phyloP scores from a whole-genome alignment of 1,140 invertebrate species.

The Drosophila prosaltans region DNA sequence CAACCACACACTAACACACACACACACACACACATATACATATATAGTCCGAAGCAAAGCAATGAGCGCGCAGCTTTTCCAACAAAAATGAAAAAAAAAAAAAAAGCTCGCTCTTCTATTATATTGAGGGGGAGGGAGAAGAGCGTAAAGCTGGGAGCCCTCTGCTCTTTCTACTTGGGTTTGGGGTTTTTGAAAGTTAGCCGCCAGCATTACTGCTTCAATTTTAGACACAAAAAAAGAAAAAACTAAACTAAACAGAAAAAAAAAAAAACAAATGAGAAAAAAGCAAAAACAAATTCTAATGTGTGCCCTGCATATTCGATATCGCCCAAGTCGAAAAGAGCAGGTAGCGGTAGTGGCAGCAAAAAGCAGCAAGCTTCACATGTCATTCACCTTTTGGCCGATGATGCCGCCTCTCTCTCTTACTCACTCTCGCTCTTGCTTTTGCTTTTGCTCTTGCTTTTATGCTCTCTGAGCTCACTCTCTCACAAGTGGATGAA shows the following conservation, averaged over 20 bases:
- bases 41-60: conserved; percentile 13
- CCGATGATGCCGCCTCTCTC: conserved; percentile 27
- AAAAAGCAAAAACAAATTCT: conserved; percentile 28
- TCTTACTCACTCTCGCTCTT: conserved; percentile 23
- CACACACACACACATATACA: not conserved
- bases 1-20: conserved; percentile 16
- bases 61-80: conserved; percentile 32
- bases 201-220: conserved; percentile 24
- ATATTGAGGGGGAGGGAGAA: conserved; percentile 3
- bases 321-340: conserved; percentile 50
- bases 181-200: conserved; percentile 52
- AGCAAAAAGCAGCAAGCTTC: conserved; percentile 18
- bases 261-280: conserved; percentile 5
- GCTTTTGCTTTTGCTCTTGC: conserved; percentile 14
- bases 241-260: conserved; percentile 17
- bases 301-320: conserved; percentile 56
- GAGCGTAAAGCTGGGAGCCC: conserved; percentile 16
- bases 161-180: conserved; percentile 31
- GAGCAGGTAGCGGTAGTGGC: conserved; percentile 17
- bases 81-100: conserved; percentile 1
- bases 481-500: not conserved
- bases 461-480: conserved; percentile 5
- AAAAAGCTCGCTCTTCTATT: conserved; percentile 9
- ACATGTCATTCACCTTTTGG: conserved; percentile 73
- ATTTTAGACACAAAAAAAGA: conserved; percentile 35